Base-by-base conservation (phyloP, 64 coral and sea anemone species). In the Platygyra sinensis region DNA sequence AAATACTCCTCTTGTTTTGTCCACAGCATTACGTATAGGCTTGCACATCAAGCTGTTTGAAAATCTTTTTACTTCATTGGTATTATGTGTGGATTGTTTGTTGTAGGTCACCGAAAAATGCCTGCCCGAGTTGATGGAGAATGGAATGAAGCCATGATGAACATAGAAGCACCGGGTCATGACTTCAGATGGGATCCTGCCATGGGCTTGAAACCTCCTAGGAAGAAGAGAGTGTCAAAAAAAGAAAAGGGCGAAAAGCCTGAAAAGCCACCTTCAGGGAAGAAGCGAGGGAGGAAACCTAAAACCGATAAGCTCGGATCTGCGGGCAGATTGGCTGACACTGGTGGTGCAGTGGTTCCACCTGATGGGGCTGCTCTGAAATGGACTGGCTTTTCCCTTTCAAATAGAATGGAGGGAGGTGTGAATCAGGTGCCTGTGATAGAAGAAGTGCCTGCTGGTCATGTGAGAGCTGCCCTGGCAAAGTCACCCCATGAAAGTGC, bases 241-340 rank as follows among this genome's bases (percentile, higher is more conserved):
- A 94, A 92, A 95, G 94, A 95, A 50, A 98, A 95, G 36, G 88
- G 89, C 30, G 97, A 99, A 22, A 99, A 99, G 57, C 94, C 94
- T 50, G 94, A 93, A 9, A 99, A 99, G 88, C 77, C 88, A 24
- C 76, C 84, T 0, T 72, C 94, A 25, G 97, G 84, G 64, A 95
- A 94, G 62, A 99, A 96, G 82, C 94, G 97, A 75, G 97, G 97
- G 62, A 91, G 97, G 42, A 99, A 99, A 86, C 94, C 97, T 14
- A 99, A 93, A 96, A 90, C 87, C 82, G 84, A 90, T 89, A 95
- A 98, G 90, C 93, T 98, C 93, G 96, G 93, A 96, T 93, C 97
- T 96, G 97, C 97, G 94, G 97, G 91, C 86, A 87, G 80, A 62
- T 89, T 81, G 30, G 82, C 83, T 42, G 90, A 93, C 82, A 82